Evolutionary conservation across 2,888 invertebrate genomes (phyloP).

Genomic region (Abrostola tripartita): DNA sequence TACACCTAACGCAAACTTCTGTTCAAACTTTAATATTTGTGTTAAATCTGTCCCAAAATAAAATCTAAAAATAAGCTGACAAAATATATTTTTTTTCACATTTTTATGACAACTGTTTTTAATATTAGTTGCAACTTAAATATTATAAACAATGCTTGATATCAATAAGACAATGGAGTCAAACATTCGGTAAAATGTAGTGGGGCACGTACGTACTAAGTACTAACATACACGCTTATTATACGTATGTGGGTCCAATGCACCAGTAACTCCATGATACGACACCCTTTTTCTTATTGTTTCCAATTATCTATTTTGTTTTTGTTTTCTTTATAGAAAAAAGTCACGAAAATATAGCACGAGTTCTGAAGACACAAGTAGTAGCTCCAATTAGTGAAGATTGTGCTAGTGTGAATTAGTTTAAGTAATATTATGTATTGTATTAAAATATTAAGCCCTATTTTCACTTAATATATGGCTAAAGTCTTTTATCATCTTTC

Average conservation of each 20-base stretch:
- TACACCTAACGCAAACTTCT: slow-evolving; percentile 14
- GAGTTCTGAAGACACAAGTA: slow-evolving; percentile 84
- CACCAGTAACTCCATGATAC: slow-evolving; percentile 56
- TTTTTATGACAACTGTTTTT: no score
- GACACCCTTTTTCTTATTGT: slow-evolving; percentile 59
- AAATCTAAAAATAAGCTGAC: slow-evolving; percentile 3
- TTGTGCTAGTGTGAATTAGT: slow-evolving; percentile 70
- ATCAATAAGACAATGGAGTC: not conserved
- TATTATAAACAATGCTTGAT: not conserved
- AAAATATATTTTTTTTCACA: no score
- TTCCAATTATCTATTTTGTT: slow-evolving; percentile 69
- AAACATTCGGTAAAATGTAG: not conserved
- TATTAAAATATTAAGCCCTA: slow-evolving; percentile 60
- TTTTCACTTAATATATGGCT: slow-evolving; percentile 60
- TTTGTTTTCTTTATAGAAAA: slow-evolving; percentile 86
- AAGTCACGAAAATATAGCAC: slow-evolving; percentile 85
- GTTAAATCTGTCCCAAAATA: slow-evolving; percentile 5
- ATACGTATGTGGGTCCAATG: not conserved
- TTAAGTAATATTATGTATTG: slow-evolving; percentile 73
- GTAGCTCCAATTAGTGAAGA: slow-evolving; percentile 82
- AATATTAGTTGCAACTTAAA: no score
- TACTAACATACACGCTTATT: slow-evolving; percentile 24
- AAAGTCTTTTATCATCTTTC: slow-evolving; percentile 48
- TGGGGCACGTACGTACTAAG: slow-evolving; percentile 14
- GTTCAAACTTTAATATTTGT: slow-evolving; percentile 16